A percentile compares a stretch with the other conserved stretches of the same genome.
Conservation (phyloP, 2,113 vertebrate species). For the Pipa parva region DNA sequence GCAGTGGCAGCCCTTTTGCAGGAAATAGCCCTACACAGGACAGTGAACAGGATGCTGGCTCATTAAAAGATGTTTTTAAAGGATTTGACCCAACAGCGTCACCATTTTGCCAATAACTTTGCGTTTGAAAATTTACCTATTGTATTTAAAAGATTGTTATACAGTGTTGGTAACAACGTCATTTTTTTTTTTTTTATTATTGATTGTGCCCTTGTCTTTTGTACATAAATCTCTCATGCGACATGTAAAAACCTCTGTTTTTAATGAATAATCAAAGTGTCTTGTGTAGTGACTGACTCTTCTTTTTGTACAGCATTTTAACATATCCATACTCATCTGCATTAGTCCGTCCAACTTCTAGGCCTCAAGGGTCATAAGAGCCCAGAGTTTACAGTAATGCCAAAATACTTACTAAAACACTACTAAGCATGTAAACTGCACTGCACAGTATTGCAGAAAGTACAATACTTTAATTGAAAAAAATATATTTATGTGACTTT, state of each 20-base stretch:
- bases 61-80: conserved; percentile 93
- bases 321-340: not conserved
- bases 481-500: no score
- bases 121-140: conserved; percentile 15
- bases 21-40: conserved; percentile 81
- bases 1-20: conserved; percentile 76
- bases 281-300: conserved; percentile 21
- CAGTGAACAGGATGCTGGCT: conserved; percentile 77
- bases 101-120: conserved; percentile 84
- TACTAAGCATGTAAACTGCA: no score
- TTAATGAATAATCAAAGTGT: conserved; percentile 32
- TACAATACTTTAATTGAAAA: no score
- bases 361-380: no score
- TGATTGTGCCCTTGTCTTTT: conserved; percentile 44
- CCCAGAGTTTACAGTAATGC: no score
- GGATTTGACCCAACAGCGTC: conserved; percentile 93
- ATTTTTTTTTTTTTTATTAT: conserved; percentile 7
- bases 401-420: no score
- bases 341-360: no score
- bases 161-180: not conserved
- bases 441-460: no score
- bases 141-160: not conserved
- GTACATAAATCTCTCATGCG: conserved; percentile 47
- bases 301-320: conserved; percentile 35
- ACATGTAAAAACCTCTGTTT: conserved; percentile 31